Percentiles rank a stretch among this genome's conserved stretches.
Evolutionary conservation across 2,797 vertebrate genomes (phyloP).

Genomic region (Novumbra hubbsi): DNA sequence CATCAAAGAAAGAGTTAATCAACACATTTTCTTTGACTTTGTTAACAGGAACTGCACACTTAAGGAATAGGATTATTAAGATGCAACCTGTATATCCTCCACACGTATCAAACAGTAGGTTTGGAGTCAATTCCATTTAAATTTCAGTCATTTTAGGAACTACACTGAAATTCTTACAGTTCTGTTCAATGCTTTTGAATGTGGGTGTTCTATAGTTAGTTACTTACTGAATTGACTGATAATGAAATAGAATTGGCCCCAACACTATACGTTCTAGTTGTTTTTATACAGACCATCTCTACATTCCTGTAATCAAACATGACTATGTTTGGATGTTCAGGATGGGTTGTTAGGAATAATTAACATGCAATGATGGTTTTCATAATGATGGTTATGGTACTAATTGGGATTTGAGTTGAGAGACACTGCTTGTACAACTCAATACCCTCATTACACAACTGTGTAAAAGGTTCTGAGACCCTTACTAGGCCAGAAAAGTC

Average conservation of each 20-base stretch:
- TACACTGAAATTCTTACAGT: too few relatives aligned
- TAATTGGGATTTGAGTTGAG: background rate
- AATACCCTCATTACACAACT: background rate
- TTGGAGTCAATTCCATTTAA: too few relatives aligned
- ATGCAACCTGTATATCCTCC: background rate
- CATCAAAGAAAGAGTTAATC: background rate
- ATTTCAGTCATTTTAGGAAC: too few relatives aligned
- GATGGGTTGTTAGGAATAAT: conserved; percentile 15
- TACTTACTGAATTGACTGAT: too few relatives aligned
- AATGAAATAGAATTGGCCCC: too few relatives aligned
- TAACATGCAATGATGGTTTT: conserved; percentile 28
- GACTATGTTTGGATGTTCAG: conserved; percentile 12
- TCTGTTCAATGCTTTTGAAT: too few relatives aligned
- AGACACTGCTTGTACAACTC: background rate
- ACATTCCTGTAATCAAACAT: conserved; percentile 19
- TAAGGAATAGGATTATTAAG: background rate
- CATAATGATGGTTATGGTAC: background rate
- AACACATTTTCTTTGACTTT: background rate
- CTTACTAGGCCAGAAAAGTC: too few relatives aligned
- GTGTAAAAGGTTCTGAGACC: too few relatives aligned
- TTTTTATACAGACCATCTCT: conserved; percentile 21
- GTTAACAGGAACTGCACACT: background rate
- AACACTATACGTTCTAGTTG: conserved; percentile 20
- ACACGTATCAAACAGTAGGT: background rate
- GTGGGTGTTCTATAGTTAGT: too few relatives aligned